Evolutionary conservation across 2,888 invertebrate genomes (phyloP), one percentile per base, ranked within the genome.

Genomic region (Lepidocyrtoides sp.): DNA sequence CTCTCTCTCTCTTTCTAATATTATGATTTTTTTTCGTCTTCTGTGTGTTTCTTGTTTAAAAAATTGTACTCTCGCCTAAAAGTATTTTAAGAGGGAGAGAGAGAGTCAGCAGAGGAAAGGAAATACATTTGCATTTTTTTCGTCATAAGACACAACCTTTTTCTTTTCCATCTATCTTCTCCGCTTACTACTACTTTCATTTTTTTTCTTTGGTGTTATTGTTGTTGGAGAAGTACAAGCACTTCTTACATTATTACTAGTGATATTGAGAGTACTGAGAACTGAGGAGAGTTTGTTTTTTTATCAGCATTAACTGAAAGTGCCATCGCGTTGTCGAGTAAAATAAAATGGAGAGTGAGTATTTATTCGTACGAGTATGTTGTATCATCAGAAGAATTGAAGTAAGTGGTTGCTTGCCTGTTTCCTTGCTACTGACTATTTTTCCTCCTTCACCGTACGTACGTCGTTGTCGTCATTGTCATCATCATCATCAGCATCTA

Each of bases 91-190:
- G 57, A 57, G 23, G 7, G 23, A 14, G 17, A 20, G 54, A 54
- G 14, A 54, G 17, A 5, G 44, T 23, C 48, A 54, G 57, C 26
- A 57, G 57, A 79, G 36, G 57, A 26, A 54, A 57, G 79, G 79
- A 79, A 79, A 57, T 57, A 79, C 79, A 79, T 79, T 79, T 79
- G 57, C 79, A 79, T 79, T 57, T 79, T 77, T 57, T 36, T 69
- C 17, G 36, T 69, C 63, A 32, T 69, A 41, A 60, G 51, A 29
- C 32, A 14, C 8, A 79, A 20, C 79, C 54, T 79, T 57, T 79
- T 57, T 77, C 77, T 29, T 14, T 77, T 54, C 79, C 54, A 79
- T 79, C 54, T 36, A 57, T 79, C 75, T 75, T 75, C 26, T 0
- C 48, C 8, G 8, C 44, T 75, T 26, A 23, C 32, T 44, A 8